Conservation (phyloP, 1,140 invertebrate genomes). For the Oryzaephilus surinamensis region DNA sequence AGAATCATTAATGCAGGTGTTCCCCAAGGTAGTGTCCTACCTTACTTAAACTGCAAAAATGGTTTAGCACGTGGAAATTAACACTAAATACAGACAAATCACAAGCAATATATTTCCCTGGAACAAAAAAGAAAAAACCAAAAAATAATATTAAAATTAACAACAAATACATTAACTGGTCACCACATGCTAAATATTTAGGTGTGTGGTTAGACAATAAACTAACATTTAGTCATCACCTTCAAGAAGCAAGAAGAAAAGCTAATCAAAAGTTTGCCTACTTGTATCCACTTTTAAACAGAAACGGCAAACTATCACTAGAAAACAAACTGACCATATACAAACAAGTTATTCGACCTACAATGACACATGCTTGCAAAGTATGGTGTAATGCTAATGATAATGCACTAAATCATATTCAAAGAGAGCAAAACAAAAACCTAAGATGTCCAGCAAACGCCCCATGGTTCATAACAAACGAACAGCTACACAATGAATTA, state of each 20-base stretch:
- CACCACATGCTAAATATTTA: conserved; percentile 3
- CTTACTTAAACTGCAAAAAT: conserved; percentile 20
- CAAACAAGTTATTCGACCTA: too few species aligned
- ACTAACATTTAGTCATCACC: conserved; percentile 2
- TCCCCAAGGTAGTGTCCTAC: conserved; percentile 13
- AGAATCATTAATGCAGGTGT: conserved; percentile 7
- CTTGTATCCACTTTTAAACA: too few species aligned
- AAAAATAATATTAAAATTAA: not conserved
- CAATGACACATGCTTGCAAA: too few species aligned
- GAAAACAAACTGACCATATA: too few species aligned
- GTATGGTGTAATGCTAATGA: too few species aligned
- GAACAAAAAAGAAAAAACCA: conserved; percentile 7
- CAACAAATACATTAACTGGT: not conserved
- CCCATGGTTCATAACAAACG: too few species aligned
- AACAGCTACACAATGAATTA: too few species aligned
- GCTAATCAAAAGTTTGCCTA: too few species aligned
- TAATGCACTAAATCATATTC: not conserved
- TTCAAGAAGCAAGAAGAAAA: too few species aligned
- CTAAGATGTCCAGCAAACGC: too few species aligned
- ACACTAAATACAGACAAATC: conserved; percentile 27
- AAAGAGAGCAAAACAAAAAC: too few species aligned
- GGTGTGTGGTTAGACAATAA: not conserved
- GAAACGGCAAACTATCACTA: too few species aligned
- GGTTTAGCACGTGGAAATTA: conserved; percentile 25
- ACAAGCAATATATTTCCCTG: conserved; percentile 13